Percentiles rank a stretch among this genome's conserved stretches.
phyloP scores from a whole-genome alignment of 1,140 invertebrate genomes.

The Drosophila elegans region DNA sequence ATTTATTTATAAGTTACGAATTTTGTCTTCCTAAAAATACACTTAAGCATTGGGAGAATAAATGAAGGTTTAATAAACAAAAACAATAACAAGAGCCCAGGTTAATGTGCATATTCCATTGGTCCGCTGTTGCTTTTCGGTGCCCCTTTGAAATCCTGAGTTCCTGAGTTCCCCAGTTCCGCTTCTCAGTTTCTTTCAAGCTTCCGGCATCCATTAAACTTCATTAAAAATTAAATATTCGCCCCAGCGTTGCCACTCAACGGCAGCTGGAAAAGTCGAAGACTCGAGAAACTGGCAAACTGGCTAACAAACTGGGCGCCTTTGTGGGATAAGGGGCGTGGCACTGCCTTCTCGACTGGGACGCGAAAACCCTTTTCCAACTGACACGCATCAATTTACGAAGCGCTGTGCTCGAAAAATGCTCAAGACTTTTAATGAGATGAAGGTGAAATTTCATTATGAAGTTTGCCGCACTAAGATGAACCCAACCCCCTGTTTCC shows the following conservation, averaged over 20 bases:
- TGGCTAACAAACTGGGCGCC: conserved; percentile 24
- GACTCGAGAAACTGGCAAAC: conserved; percentile 7
- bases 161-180: conserved; percentile 15
- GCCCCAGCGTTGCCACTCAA: conserved; percentile 35
- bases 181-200: conserved; percentile 60
- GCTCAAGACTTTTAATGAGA: conserved; percentile 84
- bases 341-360: conserved; percentile 19
- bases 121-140: background rate
- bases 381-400: conserved; percentile 70
- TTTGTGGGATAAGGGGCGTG: conserved; percentile 51
- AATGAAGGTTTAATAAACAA: background rate
- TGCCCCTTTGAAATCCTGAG: conserved; percentile 2
- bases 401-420: conserved; percentile 44
- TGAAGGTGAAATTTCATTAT: conserved; percentile 85
- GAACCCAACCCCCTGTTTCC: conserved; percentile 23
- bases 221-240: conserved; percentile 83
- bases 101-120: conserved; percentile 13
- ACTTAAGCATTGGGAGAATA: background rate
- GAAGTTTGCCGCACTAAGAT: conserved; percentile 67
- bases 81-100: no score
- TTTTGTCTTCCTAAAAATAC: background rate
- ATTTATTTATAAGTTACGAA: no score
- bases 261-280: conserved; percentile 26
- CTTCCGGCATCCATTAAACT: conserved; percentile 82
- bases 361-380: conserved; percentile 39